Evolutionary conservation across 1,140 invertebrate genomes (phyloP).

Genomic region (Zaprionus inermis): DNA sequence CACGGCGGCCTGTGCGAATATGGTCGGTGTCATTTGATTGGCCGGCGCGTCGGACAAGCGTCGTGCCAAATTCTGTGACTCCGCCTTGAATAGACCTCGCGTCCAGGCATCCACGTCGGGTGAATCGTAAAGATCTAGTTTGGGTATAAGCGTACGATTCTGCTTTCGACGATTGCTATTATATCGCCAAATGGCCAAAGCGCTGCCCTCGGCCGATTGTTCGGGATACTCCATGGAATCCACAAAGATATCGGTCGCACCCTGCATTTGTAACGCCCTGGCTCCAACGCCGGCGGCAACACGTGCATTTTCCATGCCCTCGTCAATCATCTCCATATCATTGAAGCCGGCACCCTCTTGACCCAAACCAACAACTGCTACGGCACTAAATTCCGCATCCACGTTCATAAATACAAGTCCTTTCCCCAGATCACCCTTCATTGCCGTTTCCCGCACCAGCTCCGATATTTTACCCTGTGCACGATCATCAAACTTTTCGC

Average conservation of each 20-base stretch:
- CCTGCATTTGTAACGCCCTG: slow-evolving; percentile 86
- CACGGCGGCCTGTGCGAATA: slow-evolving; percentile 88
- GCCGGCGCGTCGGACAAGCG: slow-evolving; percentile 92
- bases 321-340: slow-evolving; percentile 88
- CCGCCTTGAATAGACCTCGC: slow-evolving; percentile 89
- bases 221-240: slow-evolving; percentile 90
- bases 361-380: slow-evolving; percentile 89
- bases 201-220: slow-evolving; percentile 90
- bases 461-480: slow-evolving; percentile 79
- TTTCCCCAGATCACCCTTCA: slow-evolving; percentile 84
- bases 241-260: slow-evolving; percentile 87
- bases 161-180: slow-evolving; percentile 87
- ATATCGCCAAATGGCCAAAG: slow-evolving; percentile 87
- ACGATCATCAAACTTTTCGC: slow-evolving; percentile 83
- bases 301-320: slow-evolving; percentile 85
- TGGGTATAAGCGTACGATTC: slow-evolving; percentile 85
- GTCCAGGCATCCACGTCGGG: slow-evolving; percentile 87
- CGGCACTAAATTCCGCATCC: slow-evolving; percentile 87
- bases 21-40: slow-evolving; percentile 94
- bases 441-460: slow-evolving; percentile 63
- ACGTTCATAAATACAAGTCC: slow-evolving; percentile 87
- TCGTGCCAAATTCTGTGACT: slow-evolving; percentile 94
- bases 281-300: slow-evolving; percentile 86
- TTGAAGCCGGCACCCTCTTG: slow-evolving; percentile 87
- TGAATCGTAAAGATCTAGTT: slow-evolving; percentile 85